Percentiles rank a stretch among this genome's conserved stretches.
These are phyloP conservation scores for Petrolisthes manimaculis DNA, from an alignment of 2,888 invertebrate genomes.

Conservation along the genomic window DNA sequence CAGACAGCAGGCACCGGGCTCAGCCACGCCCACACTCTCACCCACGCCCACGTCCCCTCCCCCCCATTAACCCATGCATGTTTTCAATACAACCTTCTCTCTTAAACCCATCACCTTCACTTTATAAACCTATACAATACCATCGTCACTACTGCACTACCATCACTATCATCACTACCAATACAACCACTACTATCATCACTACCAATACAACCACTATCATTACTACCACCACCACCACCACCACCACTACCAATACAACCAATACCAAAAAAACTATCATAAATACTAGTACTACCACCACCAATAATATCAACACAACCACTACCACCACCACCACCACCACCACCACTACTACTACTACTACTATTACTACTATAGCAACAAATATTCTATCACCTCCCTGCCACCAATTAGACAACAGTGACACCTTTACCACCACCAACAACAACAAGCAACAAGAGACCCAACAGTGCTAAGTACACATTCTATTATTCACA, in stretches of 20 bases:
- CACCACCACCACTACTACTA: not conserved
- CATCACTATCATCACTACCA: too few relatives aligned
- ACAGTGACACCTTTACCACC: not conserved
- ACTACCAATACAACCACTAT: too few relatives aligned
- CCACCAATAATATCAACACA: too few relatives aligned
- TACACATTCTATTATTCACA: not conserved
- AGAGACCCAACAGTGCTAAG: not conserved
- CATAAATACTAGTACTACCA: too few relatives aligned
- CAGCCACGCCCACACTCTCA: conserved; percentile 20
- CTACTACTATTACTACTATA: not conserved
- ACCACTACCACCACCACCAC: not conserved
- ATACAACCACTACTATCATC: too few relatives aligned
- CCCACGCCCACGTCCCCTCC: not conserved
- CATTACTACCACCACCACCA: too few relatives aligned
- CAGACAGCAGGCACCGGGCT: conserved; percentile 13
- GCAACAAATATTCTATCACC: not conserved
- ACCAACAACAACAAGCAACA: not conserved
- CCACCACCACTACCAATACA: too few relatives aligned
- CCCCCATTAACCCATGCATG: not conserved
- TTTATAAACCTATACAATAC: not conserved
- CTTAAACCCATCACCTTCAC: not conserved
- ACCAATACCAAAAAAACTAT: too few relatives aligned
- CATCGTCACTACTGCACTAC: not conserved
- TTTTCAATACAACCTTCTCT: not conserved
- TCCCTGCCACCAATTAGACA: not conserved